phyloP scores from a whole-genome alignment of 2,888 invertebrate genomes.

The Helicoverpa assulta region DNA sequence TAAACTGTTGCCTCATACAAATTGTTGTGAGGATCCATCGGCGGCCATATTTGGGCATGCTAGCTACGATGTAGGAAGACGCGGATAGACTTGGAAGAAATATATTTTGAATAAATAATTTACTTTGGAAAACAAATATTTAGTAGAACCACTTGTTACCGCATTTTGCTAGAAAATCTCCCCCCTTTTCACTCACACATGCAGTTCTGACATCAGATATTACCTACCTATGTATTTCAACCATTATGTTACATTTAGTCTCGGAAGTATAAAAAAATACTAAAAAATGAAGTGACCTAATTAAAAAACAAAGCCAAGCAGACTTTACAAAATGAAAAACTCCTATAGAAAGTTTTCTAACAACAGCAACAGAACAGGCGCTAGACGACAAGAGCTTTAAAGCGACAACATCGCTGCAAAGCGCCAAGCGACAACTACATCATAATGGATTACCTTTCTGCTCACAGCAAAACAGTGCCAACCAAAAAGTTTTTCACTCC shows the following conservation, averaged over 20 bases:
- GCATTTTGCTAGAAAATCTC: too few species aligned
- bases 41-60: slow-evolving; percentile 40
- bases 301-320: neutral
- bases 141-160: neutral
- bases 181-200: too few species aligned
- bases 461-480: neutral
- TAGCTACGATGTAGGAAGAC: slow-evolving; percentile 48
- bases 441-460: slow-evolving; percentile 25
- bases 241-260: too few species aligned
- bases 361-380: neutral
- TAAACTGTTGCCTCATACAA: slow-evolving; percentile 51
- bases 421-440: neutral
- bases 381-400: neutral
- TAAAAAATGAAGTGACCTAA: too few species aligned
- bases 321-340: neutral
- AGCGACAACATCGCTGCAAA: slow-evolving; percentile 5
- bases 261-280: too few species aligned
- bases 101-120: neutral
- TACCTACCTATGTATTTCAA: too few species aligned
- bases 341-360: neutral
- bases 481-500: slow-evolving; percentile 29
- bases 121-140: neutral
- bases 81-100: slow-evolving; percentile 21
- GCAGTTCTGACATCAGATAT: too few species aligned
- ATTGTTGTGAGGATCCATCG: slow-evolving; percentile 50